Evolutionary conservation across 2,797 vertebrate genomes (phyloP).

Genomic region (Distichodus sexfasciatus): DNA sequence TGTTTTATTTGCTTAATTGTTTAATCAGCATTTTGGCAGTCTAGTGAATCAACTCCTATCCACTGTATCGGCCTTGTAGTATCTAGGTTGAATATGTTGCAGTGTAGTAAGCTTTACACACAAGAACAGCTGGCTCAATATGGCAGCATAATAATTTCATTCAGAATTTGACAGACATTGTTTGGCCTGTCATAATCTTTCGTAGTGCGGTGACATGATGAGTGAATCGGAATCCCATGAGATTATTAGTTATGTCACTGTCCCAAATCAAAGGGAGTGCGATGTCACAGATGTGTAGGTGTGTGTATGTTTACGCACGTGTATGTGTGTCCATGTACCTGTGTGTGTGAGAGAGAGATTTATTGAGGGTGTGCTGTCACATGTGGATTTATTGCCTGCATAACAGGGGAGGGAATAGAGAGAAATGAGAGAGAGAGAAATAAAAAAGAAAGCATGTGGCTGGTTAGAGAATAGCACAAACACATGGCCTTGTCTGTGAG

Average conservation of each 20-base stretch:
- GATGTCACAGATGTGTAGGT: not conserved
- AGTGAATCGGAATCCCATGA: not conserved
- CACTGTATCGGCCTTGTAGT: not conserved
- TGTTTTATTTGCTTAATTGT: not conserved
- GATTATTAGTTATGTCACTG: conserved; percentile 1
- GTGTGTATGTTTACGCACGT: conserved; percentile 35
- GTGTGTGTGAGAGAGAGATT: not conserved
- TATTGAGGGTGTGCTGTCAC: no score
- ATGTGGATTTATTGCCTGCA: no score
- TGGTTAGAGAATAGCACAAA: conserved; percentile 53
- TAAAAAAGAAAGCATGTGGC: conserved; percentile 6
- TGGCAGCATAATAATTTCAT: not conserved
- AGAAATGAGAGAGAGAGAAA: not conserved
- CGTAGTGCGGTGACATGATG: not conserved
- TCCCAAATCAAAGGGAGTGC: not conserved
- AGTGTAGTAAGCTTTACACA: not conserved
- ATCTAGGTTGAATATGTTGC: not conserved
- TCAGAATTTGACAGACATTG: conserved; percentile 3
- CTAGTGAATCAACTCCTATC: not conserved
- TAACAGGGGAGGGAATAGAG: not conserved
- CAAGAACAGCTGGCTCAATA: not conserved
- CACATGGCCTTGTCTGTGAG: conserved; percentile 29
- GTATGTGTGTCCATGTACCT: not conserved
- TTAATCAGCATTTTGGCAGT: not conserved
- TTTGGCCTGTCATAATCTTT: conserved; percentile 1